These are phyloP conservation scores for Acrocyrtus sp. DNA, from an alignment of 2,888 invertebrate species.

Conservation along the genomic window DNA sequence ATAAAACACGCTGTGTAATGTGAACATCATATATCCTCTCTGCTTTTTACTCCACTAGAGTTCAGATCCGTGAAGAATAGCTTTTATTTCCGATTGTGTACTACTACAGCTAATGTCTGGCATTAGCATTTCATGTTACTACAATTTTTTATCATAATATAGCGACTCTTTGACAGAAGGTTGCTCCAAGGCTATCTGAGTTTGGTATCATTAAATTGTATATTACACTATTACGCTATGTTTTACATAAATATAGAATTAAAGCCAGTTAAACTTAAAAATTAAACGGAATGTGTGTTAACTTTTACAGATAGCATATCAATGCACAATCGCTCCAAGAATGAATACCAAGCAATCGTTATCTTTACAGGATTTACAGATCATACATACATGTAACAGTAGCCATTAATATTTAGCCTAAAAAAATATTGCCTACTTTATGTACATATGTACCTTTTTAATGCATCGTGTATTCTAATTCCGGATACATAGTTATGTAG, in stretches of 20 bases:
- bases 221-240: no score
- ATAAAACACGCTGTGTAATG: neutral
- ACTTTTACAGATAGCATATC: neutral
- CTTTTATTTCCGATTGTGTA: neutral
- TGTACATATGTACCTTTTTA: no score
- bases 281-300: conserved; percentile 42
- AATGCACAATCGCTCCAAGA: neutral
- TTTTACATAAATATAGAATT: conserved; percentile 6
- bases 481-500: no score
- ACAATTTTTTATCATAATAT: conserved; percentile 2
- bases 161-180: neutral
- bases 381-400: no score
- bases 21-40: no score
- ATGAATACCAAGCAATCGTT: no score
- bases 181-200: neutral
- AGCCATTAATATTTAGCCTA: no score
- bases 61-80: neutral
- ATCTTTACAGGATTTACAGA: no score
- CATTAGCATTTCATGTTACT: conserved; percentile 12
- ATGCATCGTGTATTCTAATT: no score
- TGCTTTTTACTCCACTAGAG: no score
- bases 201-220: conserved; percentile 2
- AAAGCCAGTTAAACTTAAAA: conserved; percentile 49
- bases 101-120: conserved; percentile 26
- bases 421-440: no score